Percentiles rank a stretch among this genome's conserved stretches.
phyloP scores from a whole-genome alignment of 2,113 vertebrate species.

The Coracopsis vasa region DNA sequence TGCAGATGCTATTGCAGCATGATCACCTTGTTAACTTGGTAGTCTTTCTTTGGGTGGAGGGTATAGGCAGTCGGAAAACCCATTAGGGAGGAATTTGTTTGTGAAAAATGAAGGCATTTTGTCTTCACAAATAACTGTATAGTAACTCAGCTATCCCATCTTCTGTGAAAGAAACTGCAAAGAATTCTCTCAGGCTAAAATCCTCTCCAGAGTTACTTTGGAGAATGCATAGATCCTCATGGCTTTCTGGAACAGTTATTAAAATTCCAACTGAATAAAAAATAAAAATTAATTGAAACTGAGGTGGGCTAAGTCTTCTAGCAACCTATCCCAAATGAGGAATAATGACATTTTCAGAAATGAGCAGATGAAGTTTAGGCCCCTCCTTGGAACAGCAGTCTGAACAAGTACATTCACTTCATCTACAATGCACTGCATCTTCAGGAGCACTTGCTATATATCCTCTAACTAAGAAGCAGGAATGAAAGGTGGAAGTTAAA shows the following conservation, averaged over 20 bases:
- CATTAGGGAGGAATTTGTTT: neutral
- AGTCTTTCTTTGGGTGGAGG: neutral
- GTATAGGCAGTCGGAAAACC: neutral
- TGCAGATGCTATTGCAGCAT: neutral
- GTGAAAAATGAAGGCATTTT: neutral
- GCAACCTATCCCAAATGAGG: conserved; percentile 1
- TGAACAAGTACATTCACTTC: neutral
- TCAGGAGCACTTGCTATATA: neutral
- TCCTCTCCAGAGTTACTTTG: neutral
- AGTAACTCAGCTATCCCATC: neutral
- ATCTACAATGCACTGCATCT: neutral
- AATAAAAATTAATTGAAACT: conserved; percentile 34
- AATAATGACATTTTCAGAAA: conserved; percentile 15
- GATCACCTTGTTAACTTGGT: neutral
- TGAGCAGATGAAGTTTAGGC: neutral
- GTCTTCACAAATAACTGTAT: neutral
- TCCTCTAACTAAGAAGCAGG: neutral
- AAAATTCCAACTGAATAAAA: conserved; percentile 37
- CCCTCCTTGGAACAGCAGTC: neutral
- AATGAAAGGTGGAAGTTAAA: neutral
- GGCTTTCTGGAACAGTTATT: neutral
- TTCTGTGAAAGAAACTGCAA: neutral
- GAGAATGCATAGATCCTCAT: neutral
- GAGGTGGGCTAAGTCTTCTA: neutral
- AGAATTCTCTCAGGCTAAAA: neutral